Conservation (phyloP, 2,797 vertebrate species). For the Selene dorsalis region DNA sequence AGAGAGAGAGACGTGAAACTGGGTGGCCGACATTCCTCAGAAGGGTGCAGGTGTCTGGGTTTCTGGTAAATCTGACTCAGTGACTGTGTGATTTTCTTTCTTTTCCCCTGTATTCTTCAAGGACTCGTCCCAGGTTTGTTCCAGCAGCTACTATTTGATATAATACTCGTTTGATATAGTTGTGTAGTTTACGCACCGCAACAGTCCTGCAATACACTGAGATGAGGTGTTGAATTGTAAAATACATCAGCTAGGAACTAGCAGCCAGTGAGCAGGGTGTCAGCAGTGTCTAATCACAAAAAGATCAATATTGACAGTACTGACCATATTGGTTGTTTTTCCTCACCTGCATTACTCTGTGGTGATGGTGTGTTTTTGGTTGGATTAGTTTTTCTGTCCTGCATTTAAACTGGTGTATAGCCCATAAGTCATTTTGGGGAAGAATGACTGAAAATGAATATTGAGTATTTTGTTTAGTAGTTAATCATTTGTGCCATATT, state of each 20-base stretch:
- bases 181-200: neutral
- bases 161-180: neutral
- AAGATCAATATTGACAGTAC: neutral
- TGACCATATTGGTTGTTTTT: neutral
- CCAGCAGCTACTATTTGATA: slow-evolving; percentile 2
- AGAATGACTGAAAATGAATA: no score
- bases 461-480: neutral
- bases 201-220: neutral
- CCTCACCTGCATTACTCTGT: neutral
- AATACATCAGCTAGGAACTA: neutral
- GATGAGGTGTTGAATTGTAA: no score
- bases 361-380: neutral
- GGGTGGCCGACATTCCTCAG: slow-evolving; percentile 79
- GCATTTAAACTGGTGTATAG: neutral
- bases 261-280: neutral
- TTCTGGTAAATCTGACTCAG: slow-evolving; percentile 44
- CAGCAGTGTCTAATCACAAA: neutral
- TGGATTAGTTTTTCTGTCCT: neutral
- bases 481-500: neutral
- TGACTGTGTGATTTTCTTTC: slow-evolving; percentile 35
- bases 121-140: neutral
- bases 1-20: slow-evolving; percentile 56
- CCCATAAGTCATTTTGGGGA: neutral
- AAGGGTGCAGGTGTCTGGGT: slow-evolving; percentile 75
- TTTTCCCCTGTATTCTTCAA: neutral